phyloP scores from a whole-genome alignment of 2,888 invertebrate genomes.

The Thalpophila matura region DNA sequence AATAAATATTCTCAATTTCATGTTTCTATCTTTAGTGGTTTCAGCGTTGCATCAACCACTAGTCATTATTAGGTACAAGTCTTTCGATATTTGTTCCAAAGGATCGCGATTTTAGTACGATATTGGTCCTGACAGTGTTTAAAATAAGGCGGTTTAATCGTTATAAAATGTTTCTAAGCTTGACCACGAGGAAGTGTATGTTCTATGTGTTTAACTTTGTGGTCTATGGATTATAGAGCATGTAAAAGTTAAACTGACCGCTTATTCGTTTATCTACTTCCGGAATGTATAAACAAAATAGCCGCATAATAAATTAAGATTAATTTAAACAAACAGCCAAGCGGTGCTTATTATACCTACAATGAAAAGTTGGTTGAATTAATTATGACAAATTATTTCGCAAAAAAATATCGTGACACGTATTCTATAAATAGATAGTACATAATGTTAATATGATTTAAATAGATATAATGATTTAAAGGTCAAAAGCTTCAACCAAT shows the following conservation, averaged over 20 bases:
- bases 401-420: not conserved
- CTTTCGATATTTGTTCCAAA: not conserved
- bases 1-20: no score
- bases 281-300: constrained; percentile 29
- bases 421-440: no score
- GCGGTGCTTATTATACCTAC: not conserved
- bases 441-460: no score
- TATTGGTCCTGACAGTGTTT: not conserved
- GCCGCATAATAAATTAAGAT: constrained; percentile 5
- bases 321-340: not conserved
- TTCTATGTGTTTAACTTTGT: constrained; percentile 35
- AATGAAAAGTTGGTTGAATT: not conserved
- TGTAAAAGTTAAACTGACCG: constrained; percentile 64
- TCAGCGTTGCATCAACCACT: no score
- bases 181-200: constrained; percentile 53
- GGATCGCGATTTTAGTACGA: not conserved
- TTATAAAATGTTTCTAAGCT: constrained; percentile 26
- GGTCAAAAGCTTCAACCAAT: not conserved
- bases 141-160: constrained; percentile 23
- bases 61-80: no score
- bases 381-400: not conserved
- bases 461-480: no score
- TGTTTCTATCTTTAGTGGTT: no score
- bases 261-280: constrained; percentile 32
- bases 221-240: constrained; percentile 50